phyloP scores from a whole-genome alignment of 2,888 invertebrate genomes.

The Acanthacorydalis orientalis region DNA sequence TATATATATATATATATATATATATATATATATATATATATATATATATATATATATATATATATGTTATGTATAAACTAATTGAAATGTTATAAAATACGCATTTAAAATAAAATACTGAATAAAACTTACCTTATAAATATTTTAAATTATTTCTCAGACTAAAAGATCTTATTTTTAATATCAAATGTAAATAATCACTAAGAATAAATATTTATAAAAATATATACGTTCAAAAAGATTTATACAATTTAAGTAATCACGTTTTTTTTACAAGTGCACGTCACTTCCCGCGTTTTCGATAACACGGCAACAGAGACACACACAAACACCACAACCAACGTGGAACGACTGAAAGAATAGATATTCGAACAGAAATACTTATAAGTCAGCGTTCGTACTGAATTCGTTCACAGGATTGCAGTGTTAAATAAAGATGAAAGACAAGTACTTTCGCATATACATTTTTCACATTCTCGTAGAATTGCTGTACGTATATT shows the following conservation, averaged over 20 bases:
- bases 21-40: conserved; percentile 1
- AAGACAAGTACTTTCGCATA: background rate
- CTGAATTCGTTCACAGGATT: background rate
- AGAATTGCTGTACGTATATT: no score
- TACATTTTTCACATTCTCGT: no score
- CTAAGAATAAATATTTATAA: background rate
- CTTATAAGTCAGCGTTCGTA: background rate
- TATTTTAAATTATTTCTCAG: background rate
- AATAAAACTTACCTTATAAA: background rate
- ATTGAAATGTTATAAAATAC: background rate
- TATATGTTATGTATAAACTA: background rate
- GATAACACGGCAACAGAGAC: no score
- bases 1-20: conserved; percentile 1
- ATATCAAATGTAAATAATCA: background rate
- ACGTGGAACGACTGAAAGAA: background rate
- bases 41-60: conserved; percentile 1
- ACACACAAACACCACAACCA: no score
- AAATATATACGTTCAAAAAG: background rate
- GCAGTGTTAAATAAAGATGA: background rate
- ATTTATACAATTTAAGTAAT: background rate
- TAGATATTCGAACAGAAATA: background rate
- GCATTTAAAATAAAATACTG: background rate
- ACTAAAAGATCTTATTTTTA: background rate
- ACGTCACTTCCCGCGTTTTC: no score
- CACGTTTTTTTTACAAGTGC: no score